Conservation (phyloP, 2,113 vertebrate species). For the Ariopsis seemanni region DNA sequence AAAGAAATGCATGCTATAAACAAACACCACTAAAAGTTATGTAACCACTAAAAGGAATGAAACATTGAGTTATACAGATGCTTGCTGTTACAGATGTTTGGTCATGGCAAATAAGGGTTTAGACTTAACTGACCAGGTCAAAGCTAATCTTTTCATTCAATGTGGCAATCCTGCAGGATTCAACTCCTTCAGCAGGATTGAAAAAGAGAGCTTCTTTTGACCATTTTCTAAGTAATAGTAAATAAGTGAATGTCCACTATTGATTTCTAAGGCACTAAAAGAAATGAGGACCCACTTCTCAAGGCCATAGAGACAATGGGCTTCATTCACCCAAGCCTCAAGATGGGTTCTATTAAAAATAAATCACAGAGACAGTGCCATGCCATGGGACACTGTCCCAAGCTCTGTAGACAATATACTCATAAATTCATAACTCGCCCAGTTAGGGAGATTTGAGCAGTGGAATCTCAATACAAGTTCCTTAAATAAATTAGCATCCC, state of each 20-base stretch:
- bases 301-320: background rate
- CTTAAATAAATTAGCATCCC: background rate
- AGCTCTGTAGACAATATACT: slow-evolving; percentile 2
- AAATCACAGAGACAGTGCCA: slow-evolving; percentile 2
- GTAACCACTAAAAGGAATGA: background rate
- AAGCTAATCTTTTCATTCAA: slow-evolving; percentile 49
- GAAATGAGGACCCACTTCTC: background rate
- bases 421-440: background rate
- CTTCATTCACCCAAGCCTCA: background rate
- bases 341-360: background rate
- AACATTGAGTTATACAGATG: slow-evolving; percentile 2
- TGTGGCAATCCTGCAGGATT: slow-evolving; percentile 34
- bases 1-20: too few relatives aligned
- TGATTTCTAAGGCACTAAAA: background rate
- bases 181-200: background rate
- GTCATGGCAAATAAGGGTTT: slow-evolving; percentile 44
- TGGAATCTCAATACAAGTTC: background rate
- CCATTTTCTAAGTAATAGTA: background rate
- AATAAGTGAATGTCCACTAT: background rate
- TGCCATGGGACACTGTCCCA: background rate
- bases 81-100: slow-evolving; percentile 50
- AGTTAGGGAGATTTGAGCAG: slow-evolving; percentile 33
- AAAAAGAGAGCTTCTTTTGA: background rate
- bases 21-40: too few relatives aligned
- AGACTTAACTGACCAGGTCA: slow-evolving; percentile 20